Evolutionary conservation across 2,113 vertebrate species (phyloP), one percentile per base, ranked within the genome.

Genomic region (Amia ocellicauda): DNA sequence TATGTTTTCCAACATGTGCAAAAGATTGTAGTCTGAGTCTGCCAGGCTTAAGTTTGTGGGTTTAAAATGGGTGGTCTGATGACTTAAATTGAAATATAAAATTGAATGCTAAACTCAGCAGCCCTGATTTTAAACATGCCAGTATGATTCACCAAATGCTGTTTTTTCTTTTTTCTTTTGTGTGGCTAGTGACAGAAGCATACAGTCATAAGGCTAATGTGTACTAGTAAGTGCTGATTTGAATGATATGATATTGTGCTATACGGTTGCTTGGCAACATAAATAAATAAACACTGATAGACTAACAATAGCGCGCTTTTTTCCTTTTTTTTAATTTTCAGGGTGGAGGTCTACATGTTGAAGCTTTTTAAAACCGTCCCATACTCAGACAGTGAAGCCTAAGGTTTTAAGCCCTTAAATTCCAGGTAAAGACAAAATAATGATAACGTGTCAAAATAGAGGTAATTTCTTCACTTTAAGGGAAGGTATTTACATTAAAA

Each of bases 231-330:
- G 75, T 62, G 66, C 53, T 78, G 63, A 80, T 75, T 77, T 77
- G 77, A 87, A 84, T 76, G 71, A 70, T 81, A 60, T 1, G 56
- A 80, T 76, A 66, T 77, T 41, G 9, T 57, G 70, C 65, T 57
- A 17, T 64, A 31, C 62, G 55, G 84, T 83, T 81, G 27, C 87
- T 73, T 74, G 69, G 88, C 86, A 86, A 88, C 84, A 66, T 72
- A 77, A 84, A 72, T 79, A 84, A 84, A 85, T 81, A 86, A 78
- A 82, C 77, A 75, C 69, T 72, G 72, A 72, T 72, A 70, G 70
- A 75, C 76, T 79, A 78, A 76, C 70, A 73, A 68, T 4, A n/a
- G 64, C 64, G 54, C 2, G n/a, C 57, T 58, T 64, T 69, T 68
- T 3, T 43, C 16, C 57, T 58, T 64, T 69, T 68, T 3, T 43